Percentiles rank a stretch among this genome's conserved stretches.
phyloP scores from a whole-genome alignment of 2,797 vertebrate species.

The Pseudomugil gertrudae region DNA sequence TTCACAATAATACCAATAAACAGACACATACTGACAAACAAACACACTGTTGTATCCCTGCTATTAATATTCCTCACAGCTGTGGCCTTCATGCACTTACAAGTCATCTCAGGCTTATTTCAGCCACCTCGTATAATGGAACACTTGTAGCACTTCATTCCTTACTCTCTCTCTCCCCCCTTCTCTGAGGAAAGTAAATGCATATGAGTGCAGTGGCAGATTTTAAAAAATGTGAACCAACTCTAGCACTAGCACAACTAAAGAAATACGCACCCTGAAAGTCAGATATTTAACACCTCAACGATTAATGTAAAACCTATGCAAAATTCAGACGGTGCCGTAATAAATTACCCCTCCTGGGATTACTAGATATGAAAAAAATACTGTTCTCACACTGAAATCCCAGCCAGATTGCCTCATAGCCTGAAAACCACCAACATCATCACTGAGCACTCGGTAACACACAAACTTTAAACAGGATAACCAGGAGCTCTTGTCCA shows the following conservation, averaged over 20 bases:
- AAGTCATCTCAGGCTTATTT: slow-evolving; percentile 68
- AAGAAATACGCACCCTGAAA: slow-evolving; percentile 7
- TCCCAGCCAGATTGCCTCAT: slow-evolving; percentile 56
- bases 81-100: slow-evolving; percentile 70
- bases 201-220: slow-evolving; percentile 14
- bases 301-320: slow-evolving; percentile 63
- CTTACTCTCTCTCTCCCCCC: slow-evolving; percentile 24
- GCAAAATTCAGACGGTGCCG: slow-evolving; percentile 42
- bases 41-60: slow-evolving; percentile 51
- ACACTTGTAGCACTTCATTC: slow-evolving; percentile 41
- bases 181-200: slow-evolving; percentile 13
- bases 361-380: slow-evolving; percentile 60
- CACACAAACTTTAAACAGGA: slow-evolving; percentile 49
- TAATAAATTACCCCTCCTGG: slow-evolving; percentile 51
- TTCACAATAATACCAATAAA: slow-evolving; percentile 24
- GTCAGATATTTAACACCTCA: slow-evolving; percentile 32
- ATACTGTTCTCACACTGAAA: slow-evolving; percentile 42
- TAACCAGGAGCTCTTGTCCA: slow-evolving; percentile 35
- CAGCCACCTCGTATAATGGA: slow-evolving; percentile 62
- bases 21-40: slow-evolving; percentile 40
- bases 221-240: slow-evolving; percentile 30
- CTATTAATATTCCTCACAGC: slow-evolving; percentile 70
- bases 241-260: slow-evolving; percentile 13
- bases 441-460: slow-evolving; percentile 47
- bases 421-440: slow-evolving; percentile 48